Base-by-base conservation (phyloP, 2,888 invertebrate species). In the Norana najaformis region DNA sequence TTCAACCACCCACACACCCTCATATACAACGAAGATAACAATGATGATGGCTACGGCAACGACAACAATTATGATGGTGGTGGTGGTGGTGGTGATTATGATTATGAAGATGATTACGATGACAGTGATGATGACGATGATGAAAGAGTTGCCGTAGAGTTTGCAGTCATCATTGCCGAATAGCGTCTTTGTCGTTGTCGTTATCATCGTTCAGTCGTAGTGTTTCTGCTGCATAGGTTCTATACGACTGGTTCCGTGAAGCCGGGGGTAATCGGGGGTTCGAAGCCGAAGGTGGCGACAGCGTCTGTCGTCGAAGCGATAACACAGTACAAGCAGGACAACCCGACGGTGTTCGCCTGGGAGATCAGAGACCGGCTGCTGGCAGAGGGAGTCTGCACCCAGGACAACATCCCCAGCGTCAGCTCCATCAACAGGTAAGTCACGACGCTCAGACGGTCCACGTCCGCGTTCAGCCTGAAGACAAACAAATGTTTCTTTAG, bases 221-320 rank as follows among this genome's bases (percentile, higher is more conserved):
- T 82, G 14, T 34, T 30, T 82, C 13, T 82, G 8, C 82, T 88
- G 35, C 3, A 8, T 38, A 90, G 90, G 20, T 90, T 38, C 83
- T 89, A 88, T 88, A 83, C 89, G 69, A 90, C 90, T 30, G 90
- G 90, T 34, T 90, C 90, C 36, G 89, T 90, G 11, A 89, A 89
- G 69, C 90, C 90, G 1, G 90, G 90, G 11, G 53, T 90, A 5
- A 90, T 90, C n/a, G 90, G 90, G 6, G 90, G 90, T 18, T 89
- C 89, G 82, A 90, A 90, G 88, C 90, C 90, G 5, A 91, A 98
- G 97, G 98, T 98, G 92, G 98, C 98, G 91, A 98, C 98, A 6
- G 98, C 98, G 3, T 97, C 98, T 0, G 98, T 98, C 0, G 98
- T 98, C n/a, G 97, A 98, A 95, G 97, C 98, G 95, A 98, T 99